Base-by-base conservation (phyloP, 2,797 vertebrate species). In the Mus minutoides region DNA sequence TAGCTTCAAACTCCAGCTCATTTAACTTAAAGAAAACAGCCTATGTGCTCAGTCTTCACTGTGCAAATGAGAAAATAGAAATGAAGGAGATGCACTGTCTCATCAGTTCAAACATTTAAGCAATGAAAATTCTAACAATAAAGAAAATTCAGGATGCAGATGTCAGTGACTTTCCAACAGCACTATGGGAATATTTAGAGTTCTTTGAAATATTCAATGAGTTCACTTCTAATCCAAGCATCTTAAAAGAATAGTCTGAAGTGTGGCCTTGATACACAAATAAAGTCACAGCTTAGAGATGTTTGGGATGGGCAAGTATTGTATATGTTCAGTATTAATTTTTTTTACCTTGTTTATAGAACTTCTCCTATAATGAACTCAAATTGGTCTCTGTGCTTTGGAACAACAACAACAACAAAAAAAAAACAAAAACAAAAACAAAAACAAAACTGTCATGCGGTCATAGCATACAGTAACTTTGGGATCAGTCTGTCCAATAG, bases 181-280 rank as follows among this genome's bases (percentile, higher is more conserved):
- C 90, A 4, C 58, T 52, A 88, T 34, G 94, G 76, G 22, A 43
- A 94, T 95, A 60, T 4, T 82, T 62, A 31, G 40, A 90, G n/a
- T 19, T 94, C 58, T 96, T 86, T 86, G 83, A 21, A 75, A 1
- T 58, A 60, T 49, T 77, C 82, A 84, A 58, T 97, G 60, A 87
- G 49, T 94, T 83, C 80, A n/a, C 85, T 71, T 14, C 11, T 89
- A 58, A 83, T 85, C 73, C 67, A 24, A 78, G 58, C 77, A n/a
- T 97, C 92, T 88, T 95, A 62, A 11, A 83, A 9, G 49, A 77
- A 34, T 76, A 97, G 96, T 71, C 69, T 96, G 91, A 83, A 98
- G 58, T 37, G 29, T 80, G 54, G 64, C 34, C 17, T 11, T 40
- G 14, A n/a, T 8, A 19, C 24, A 52, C 71, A 1, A 26, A 92